phyloP scores from a whole-genome alignment of 1,140 invertebrate genomes.

The Eueides isabella region DNA sequence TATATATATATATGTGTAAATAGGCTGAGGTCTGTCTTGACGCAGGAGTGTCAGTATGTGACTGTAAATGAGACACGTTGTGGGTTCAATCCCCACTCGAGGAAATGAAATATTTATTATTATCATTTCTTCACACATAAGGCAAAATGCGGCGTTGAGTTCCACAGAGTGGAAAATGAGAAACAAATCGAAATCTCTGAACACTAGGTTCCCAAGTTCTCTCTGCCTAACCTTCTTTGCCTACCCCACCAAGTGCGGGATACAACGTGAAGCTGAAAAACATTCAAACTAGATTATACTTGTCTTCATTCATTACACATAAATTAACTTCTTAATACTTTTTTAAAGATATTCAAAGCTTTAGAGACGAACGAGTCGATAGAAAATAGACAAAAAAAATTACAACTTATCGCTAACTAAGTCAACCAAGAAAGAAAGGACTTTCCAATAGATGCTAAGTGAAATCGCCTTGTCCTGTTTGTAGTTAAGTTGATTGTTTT shows the following conservation, averaged over 20 bases:
- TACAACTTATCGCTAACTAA: conserved; percentile 12
- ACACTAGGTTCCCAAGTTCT: too few relatives aligned
- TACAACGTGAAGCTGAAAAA: neutral
- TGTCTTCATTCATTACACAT: neutral
- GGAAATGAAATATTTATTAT: too few relatives aligned
- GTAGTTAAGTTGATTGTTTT: neutral
- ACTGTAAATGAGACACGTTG: neutral
- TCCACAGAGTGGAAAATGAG: too few relatives aligned
- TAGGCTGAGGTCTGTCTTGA: too few relatives aligned
- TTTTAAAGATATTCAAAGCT: neutral
- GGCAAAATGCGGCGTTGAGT: too few relatives aligned
- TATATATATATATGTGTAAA: too few relatives aligned
- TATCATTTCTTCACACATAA: too few relatives aligned
- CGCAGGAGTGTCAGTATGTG: neutral
- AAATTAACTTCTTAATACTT: neutral
- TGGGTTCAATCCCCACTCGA: too few relatives aligned
- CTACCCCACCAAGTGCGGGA: too few relatives aligned
- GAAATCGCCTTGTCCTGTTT: conserved; percentile 1
- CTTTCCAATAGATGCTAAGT: conserved; percentile 7
- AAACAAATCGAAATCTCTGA: too few relatives aligned
- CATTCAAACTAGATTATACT: neutral
- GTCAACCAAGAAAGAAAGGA: conserved; percentile 5
- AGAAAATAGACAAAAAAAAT: neutral
- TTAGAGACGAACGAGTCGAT: neutral
- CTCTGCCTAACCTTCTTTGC: too few relatives aligned